phyloP scores from a whole-genome alignment of 2,797 vertebrate genomes.

The Accipiter minullus region DNA sequence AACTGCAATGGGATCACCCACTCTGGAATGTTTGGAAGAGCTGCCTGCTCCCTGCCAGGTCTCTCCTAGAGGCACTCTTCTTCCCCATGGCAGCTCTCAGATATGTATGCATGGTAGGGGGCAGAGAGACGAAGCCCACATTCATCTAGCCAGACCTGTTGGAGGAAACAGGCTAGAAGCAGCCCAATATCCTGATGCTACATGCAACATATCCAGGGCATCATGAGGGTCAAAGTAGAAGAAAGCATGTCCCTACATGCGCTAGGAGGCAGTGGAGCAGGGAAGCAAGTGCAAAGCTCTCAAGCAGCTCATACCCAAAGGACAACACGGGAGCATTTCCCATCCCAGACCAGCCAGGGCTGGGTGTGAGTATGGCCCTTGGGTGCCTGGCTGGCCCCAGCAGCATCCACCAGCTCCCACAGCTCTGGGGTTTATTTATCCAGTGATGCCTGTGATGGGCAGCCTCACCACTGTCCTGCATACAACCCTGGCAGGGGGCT shows the following conservation, averaged over 20 bases:
- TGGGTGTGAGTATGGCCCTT: neutral
- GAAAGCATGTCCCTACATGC: fast-evolving
- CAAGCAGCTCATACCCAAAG: neutral
- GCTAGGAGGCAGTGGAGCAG: neutral
- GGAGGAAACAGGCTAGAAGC: neutral
- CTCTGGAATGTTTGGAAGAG: neutral
- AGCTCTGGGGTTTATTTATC: neutral
- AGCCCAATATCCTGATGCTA: neutral
- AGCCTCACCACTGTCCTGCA: neutral
- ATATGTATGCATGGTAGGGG: fast-evolving
- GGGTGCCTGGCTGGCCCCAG: neutral
- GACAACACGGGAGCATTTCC: fast-evolving
- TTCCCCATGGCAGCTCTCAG: neutral
- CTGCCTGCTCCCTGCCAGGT: neutral
- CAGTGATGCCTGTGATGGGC: neutral
- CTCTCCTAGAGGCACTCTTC: neutral
- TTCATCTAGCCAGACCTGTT: neutral
- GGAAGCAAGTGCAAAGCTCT: neutral
- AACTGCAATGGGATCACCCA: neutral
- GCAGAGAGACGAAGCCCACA: neutral
- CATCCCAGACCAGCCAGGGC: neutral
- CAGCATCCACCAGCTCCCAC: neutral
- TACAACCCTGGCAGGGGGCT: neutral
- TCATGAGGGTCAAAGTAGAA: neutral
- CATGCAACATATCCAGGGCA: fast-evolving